A percentile compares a stretch with the other conserved stretches of the same genome.
These are phyloP conservation scores for Oryzias melastigma DNA, from an alignment of 2,113 vertebrate genomes.

Conservation along the genomic window DNA sequence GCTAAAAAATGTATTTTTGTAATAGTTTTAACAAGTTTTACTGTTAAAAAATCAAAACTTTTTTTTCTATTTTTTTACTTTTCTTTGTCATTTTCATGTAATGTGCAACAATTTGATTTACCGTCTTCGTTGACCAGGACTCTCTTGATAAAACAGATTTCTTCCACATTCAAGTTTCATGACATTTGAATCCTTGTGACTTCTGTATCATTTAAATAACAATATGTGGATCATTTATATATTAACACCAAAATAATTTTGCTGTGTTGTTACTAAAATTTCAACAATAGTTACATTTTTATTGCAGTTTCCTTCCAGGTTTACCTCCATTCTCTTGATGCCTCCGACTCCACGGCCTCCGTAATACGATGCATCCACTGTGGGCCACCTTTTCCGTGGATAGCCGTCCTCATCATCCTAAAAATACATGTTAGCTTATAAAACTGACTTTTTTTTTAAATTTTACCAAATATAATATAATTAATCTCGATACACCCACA, in stretches of 20 bases:
- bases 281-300: neutral
- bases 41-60: too few relatives aligned
- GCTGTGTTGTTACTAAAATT: neutral
- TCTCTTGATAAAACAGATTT: too few relatives aligned
- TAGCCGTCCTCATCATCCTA: slow-evolving; percentile 77
- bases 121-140: too few relatives aligned
- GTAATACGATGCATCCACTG: slow-evolving; percentile 95
- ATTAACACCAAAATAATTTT: neutral
- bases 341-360: slow-evolving; percentile 94
- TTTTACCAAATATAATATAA: too few relatives aligned
- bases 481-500: slow-evolving; percentile 48
- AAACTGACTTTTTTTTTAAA: neutral
- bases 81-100: too few relatives aligned
- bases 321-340: slow-evolving; percentile 97
- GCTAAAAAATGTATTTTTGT: too few relatives aligned
- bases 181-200: too few relatives aligned
- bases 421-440: neutral
- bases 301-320: neutral
- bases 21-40: too few relatives aligned
- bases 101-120: too few relatives aligned
- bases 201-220: too few relatives aligned
- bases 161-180: too few relatives aligned
- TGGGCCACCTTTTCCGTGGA: slow-evolving; percentile 79
- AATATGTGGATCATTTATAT: neutral
- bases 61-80: too few relatives aligned